phyloP scores from a whole-genome alignment of 2,113 vertebrate genomes.

The Ochotona curzoniae region DNA sequence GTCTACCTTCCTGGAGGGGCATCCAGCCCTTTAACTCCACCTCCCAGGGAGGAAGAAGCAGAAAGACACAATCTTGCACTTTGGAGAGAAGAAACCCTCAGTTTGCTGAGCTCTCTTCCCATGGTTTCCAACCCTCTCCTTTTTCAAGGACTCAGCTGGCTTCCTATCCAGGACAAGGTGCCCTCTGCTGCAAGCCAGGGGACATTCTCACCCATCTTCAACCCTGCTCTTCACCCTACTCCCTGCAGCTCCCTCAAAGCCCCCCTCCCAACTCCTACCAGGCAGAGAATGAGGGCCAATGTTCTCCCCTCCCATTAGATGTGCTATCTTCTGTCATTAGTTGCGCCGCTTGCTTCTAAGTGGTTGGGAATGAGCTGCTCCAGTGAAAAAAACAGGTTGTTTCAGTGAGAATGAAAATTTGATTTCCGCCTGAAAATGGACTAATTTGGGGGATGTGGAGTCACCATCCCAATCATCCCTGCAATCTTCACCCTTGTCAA shows the following conservation, averaged over 20 bases:
- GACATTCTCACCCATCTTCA: not conserved
- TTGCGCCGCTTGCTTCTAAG: constrained; percentile 69
- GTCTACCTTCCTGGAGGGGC: constrained; percentile 2
- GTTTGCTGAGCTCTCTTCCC: not conserved
- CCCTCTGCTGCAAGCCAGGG: not conserved
- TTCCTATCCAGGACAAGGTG: not conserved
- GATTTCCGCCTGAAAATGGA: constrained; percentile 83
- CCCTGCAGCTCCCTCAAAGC: not conserved
- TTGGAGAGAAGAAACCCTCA: not conserved
- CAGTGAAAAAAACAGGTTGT: constrained; percentile 78
- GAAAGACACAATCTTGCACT: not conserved
- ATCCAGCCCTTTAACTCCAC: not conserved
- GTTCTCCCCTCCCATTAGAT: constrained; percentile 9
- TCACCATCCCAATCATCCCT: constrained; percentile 75
- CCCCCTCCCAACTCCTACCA: not conserved
- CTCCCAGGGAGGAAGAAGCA: not conserved
- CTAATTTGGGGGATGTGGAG: constrained; percentile 73
- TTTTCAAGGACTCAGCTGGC: not conserved
- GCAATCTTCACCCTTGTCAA: constrained; percentile 81
- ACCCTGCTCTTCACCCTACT: not conserved
- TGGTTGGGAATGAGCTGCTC: constrained; percentile 67
- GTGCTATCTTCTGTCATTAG: constrained; percentile 64
- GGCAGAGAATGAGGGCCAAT: not conserved
- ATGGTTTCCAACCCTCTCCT: not conserved
- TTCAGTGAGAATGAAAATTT: constrained; percentile 81